Percentiles rank a stretch among this genome's conserved stretches.
Evolutionary conservation across 2,888 invertebrate species (phyloP).

Genomic region (Patella caerulea): DNA sequence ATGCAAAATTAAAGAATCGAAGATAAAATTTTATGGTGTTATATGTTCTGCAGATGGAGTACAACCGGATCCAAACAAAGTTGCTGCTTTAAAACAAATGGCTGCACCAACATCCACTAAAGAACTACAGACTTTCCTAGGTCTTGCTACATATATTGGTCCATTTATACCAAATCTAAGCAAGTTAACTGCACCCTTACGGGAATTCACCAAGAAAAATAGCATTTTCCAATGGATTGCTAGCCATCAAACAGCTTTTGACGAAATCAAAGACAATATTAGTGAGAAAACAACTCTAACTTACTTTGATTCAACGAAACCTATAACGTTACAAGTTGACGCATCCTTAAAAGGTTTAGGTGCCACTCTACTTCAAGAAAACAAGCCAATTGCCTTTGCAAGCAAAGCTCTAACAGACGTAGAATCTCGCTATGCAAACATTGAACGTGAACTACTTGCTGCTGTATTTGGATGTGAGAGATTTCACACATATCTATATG

Average conservation of each 20-base stretch:
- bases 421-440: neutral
- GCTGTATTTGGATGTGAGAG: constrained; percentile 19
- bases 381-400: neutral
- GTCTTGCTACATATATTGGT: neutral
- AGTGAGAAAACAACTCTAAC: neutral
- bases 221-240: neutral
- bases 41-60: constrained; percentile 5
- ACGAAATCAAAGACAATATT: neutral
- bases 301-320: too few species aligned
- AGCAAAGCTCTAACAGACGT: neutral
- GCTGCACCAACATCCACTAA: neutral
- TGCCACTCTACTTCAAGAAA: neutral
- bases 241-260: neutral
- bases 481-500: constrained; percentile 28
- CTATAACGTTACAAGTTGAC: neutral
- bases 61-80: constrained; percentile 14
- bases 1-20: neutral
- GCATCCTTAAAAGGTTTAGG: neutral
- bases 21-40: constrained; percentile 19
- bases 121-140: neutral
- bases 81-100: neutral
- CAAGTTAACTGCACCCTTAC: neutral
- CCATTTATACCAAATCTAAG: neutral
- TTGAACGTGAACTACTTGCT: neutral
- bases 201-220: neutral